Conservation (phyloP, 2,797 vertebrate genomes). For the Micromesistius poutassou region DNA sequence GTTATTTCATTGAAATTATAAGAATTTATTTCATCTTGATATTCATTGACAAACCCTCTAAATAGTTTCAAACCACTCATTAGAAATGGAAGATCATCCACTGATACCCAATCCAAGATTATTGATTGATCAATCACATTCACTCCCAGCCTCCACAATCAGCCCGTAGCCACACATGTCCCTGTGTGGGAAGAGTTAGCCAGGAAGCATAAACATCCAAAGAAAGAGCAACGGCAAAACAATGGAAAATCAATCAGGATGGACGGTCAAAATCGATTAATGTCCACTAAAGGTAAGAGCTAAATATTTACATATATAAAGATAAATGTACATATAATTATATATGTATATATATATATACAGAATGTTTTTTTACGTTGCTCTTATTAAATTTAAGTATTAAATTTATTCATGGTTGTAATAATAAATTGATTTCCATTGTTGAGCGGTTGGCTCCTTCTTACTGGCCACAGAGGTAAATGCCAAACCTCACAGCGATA, state of each 20-base stretch:
- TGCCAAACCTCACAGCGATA: slow-evolving; percentile 56
- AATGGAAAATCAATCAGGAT: slow-evolving; percentile 48
- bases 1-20: not conserved
- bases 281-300: not conserved
- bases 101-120: not conserved
- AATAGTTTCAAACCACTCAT: slow-evolving; percentile 1
- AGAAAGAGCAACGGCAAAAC: slow-evolving; percentile 56
- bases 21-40: not conserved
- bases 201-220: slow-evolving; percentile 50
- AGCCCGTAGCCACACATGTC: slow-evolving; percentile 18
- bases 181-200: slow-evolving; percentile 56
- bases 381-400: no score
- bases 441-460: slow-evolving; percentile 69
- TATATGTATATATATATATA: no score
- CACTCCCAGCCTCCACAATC: slow-evolving; percentile 31
- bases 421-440: slow-evolving; percentile 73
- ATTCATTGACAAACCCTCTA: not conserved
- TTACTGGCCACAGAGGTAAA: slow-evolving; percentile 71
- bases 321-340: not conserved
- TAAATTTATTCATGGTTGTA: not conserved
- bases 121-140: slow-evolving; percentile 18
- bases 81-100: not conserved
- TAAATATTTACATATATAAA: not conserved
- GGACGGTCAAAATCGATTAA: not conserved
- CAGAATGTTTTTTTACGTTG: no score